Percentiles rank a stretch among this genome's conserved stretches.
Conservation (phyloP, 2,797 vertebrate genomes). For the Atherinosoma microstoma region DNA sequence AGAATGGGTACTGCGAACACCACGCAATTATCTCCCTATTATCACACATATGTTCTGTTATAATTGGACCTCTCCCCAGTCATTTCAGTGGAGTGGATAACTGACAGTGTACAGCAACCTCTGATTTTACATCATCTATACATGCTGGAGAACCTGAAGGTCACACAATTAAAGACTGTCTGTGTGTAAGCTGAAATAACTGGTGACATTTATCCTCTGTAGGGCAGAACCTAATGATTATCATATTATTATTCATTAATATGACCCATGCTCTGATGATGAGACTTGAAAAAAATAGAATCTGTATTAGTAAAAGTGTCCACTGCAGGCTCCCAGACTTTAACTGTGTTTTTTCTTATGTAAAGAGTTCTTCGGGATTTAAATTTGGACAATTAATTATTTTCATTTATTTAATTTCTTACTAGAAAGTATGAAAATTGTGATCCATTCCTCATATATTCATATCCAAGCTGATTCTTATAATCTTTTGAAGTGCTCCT, state of each 20-base stretch:
- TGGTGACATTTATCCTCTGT: background rate
- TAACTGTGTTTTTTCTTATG: background rate
- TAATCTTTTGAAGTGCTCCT: background rate
- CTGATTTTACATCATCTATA: constrained; percentile 40
- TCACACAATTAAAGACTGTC: constrained; percentile 14
- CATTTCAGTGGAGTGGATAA: constrained; percentile 57
- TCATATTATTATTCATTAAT: constrained; percentile 15
- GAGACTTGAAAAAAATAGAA: background rate
- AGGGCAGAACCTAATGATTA: background rate
- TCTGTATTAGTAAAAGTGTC: background rate
- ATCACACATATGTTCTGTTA: constrained; percentile 73
- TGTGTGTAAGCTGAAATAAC: background rate
- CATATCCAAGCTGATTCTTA: background rate
- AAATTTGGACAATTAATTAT: background rate
- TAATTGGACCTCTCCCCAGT: constrained; percentile 75
- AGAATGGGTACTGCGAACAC: constrained; percentile 72
- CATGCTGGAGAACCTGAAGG: constrained; percentile 37
- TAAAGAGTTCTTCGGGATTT: background rate
- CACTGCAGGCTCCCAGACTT: background rate
- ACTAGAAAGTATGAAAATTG: background rate
- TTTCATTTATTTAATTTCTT: background rate
- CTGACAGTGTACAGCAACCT: constrained; percentile 40
- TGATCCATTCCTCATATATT: background rate
- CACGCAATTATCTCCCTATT: constrained; percentile 82
- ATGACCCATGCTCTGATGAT: background rate